phyloP scores from a whole-genome alignment of 2,888 invertebrate species.

The Epiblema foenella region DNA sequence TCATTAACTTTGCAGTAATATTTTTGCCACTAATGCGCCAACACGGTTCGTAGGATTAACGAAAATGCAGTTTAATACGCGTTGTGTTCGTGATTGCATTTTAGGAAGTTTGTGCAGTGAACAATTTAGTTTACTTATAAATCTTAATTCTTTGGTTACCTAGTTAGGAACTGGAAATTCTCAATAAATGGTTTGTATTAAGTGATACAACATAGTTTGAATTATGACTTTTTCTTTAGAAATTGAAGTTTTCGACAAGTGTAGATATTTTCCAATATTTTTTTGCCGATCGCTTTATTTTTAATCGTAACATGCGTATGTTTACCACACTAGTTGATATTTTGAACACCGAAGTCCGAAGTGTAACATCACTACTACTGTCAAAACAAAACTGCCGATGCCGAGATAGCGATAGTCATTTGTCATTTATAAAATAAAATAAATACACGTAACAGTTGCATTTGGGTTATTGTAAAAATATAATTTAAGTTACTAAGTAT shows the following conservation, averaged over 20 bases:
- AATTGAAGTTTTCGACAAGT: background rate
- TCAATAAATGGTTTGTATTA: constrained; percentile 58
- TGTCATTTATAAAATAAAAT: too few species aligned
- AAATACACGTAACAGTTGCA: too few species aligned
- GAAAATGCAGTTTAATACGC: constrained; percentile 75
- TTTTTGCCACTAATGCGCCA: constrained; percentile 81
- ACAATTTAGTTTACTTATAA: constrained; percentile 48
- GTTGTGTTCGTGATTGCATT: constrained; percentile 65
- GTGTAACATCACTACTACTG: constrained; percentile 12
- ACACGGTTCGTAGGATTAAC: constrained; percentile 74
- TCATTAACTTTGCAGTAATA: constrained; percentile 83
- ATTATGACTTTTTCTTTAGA: background rate
- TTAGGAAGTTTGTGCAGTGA: constrained; percentile 56
- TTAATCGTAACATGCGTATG: background rate
- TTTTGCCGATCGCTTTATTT: background rate
- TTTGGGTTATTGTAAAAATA: background rate
- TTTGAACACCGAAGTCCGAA: too few species aligned
- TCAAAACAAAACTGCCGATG: background rate
- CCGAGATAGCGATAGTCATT: too few species aligned
- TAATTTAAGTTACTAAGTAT: background rate
- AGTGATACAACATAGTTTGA: background rate
- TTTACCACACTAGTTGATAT: background rate
- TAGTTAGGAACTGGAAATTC: constrained; percentile 50
- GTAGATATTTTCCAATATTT: background rate
- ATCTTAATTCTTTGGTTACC: constrained; percentile 53